A percentile compares a stretch with the other conserved stretches of the same genome.
Conservation (phyloP, 2,888 invertebrate genomes). For the Phaonia tiefii region DNA sequence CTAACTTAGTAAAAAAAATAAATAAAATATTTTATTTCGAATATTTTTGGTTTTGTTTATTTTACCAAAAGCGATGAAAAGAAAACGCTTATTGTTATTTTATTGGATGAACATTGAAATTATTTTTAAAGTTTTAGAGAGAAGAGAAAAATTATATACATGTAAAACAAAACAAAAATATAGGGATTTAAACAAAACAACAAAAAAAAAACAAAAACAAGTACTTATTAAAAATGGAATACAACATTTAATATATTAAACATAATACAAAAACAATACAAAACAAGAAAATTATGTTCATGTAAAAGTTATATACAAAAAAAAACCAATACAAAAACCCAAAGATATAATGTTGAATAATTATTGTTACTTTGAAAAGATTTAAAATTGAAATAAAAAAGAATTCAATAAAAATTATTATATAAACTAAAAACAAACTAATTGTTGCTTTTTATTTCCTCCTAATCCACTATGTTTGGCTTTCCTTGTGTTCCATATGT, state of each 20-base stretch:
- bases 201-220: conserved; percentile 43
- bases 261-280: conserved; percentile 59
- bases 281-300: conserved; percentile 65
- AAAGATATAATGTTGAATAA: conserved; percentile 76
- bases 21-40: conserved; percentile 30
- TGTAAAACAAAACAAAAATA: conserved; percentile 68
- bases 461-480: too few species aligned
- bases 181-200: conserved; percentile 72
- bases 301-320: conserved; percentile 67
- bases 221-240: conserved; percentile 39
- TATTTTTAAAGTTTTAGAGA: conserved; percentile 65
- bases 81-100: conserved; percentile 32
- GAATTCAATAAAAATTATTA: conserved; percentile 67
- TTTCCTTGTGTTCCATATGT: conserved; percentile 38
- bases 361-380: conserved; percentile 79
- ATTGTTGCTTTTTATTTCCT: conserved; percentile 66
- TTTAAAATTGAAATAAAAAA: conserved; percentile 71
- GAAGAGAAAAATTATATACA: conserved; percentile 68
- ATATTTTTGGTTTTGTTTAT: conserved; percentile 30
- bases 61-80: conserved; percentile 20
- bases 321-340: conserved; percentile 50
- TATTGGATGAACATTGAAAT: conserved; percentile 48
- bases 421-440: conserved; percentile 72
- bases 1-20: conserved; percentile 38
- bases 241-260: conserved; percentile 59